Evolutionary conservation across 1,140 invertebrate species (phyloP), one percentile per base, ranked within the genome.

Genomic region (Brachionus angularis): DNA sequence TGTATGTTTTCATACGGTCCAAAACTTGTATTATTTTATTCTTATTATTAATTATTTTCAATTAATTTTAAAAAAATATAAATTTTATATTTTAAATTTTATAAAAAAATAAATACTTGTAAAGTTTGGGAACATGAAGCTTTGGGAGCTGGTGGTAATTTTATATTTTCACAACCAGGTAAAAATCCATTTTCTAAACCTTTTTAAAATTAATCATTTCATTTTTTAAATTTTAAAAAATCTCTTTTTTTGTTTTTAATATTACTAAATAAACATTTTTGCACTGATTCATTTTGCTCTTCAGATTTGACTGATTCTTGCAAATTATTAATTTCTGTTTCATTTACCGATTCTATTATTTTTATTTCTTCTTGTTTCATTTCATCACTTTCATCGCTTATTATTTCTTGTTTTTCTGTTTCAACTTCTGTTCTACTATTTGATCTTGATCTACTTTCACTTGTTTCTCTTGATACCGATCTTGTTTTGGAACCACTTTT

Each of bases 1-100:
- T 67, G 10, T 47, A 33, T 10, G 46, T 18, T 29, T 67, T 34
- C 62, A 67, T 67, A 34, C 62, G 27, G 31, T 67, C 42, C 42
- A 67, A 25, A 31, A 67, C 62, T 67, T 67, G 39, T 31, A 67
- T 23, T 12, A 67, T 67, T 67, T 47, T 67, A 16, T 67, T 67
- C 62, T 67, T 14, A 29, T 36, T 23, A 14, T 29, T n/a, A 36
- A 58, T 50, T 2, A 67, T 5, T 34, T 31, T 29, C 3, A 47
- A 2, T 46, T 16, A 33, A 0, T 18, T 44, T 31, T 34, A 1
- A 42, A 23, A 21, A 36, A 42, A 46, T 36, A 62, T 36, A 34
- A 0, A 14, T 42, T 42, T 42, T 10, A 16, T 42, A 42, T 42
- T 42, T 10, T n/a, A n/a, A n/a, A n/a, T n/a, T n/a, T n/a, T n/a